Base-by-base conservation (phyloP, 2,888 invertebrate species). In the Mythimna ferrago region DNA sequence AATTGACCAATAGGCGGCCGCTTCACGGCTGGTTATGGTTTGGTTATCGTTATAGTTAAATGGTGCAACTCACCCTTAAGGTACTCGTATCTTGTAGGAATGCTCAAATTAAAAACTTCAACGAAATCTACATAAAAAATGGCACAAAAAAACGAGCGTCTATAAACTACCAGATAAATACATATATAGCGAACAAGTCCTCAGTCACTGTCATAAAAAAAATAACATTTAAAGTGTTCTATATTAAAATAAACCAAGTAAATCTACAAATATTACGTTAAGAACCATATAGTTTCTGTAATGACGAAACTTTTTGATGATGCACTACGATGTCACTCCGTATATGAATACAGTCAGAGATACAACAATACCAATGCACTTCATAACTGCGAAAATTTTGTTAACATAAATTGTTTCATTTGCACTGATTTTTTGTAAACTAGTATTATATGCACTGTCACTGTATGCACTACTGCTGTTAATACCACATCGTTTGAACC, bases 111-210 rank as follows among this genome's bases (percentile, higher is more conserved):
- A 35, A 77, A 77, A 44, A 77, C 80, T 53, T 80, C 62, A 0
- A 80, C 65, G 57, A 80, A 77, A 80, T 77, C 76, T 16, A 57
- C 66, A 9, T 77, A 44, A 80, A 77, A 2, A 77, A n/a, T 80
- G 80, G 6, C 80, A 65, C 21, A 77, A 62, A 5, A 73, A 77
- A n/a, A 80, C 57, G 14, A 77, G 44, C 0, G 80, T 64, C 5
- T 0, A 35, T 35, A 35, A 35, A 35, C 35, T 35, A 35, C 35
- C 56, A 73, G 14, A 73, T 1, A 75, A 61, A 6, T 71, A 57
- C 0, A 78, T n/a, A 19, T 9, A 14, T 65, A 64, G 0, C 16
- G n/a, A 35, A 53, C 51, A 35, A 53, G 51, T 6, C 16, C n/a
- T 65, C 2, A 6, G 14, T 16, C n/a, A 35, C 35, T n/a, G n/a